Base-by-base conservation (phyloP, 2,113 vertebrate species). In the Thinocorus orbignyianus region DNA sequence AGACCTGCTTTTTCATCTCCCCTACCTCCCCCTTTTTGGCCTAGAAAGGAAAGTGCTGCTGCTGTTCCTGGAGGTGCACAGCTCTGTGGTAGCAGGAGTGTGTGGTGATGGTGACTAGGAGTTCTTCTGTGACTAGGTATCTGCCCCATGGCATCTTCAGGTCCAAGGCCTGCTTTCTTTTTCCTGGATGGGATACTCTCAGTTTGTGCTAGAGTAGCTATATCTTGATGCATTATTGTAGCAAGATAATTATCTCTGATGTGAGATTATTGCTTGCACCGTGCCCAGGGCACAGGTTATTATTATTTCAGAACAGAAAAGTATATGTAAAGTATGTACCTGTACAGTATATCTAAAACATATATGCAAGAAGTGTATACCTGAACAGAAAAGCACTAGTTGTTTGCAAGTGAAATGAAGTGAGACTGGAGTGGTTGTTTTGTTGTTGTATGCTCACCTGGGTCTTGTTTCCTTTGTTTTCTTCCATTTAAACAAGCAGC, bases 401-500 rank as follows among this genome's bases (percentile, higher is more conserved):
- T 64, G 10, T 68, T 79, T 89, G 60, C 65, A 60, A 83, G 46
- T 49, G n/a, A 51, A 76, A 66, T 19, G 17, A 58, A 90, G 24
- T 35, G 51, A 90, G 23, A 25, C 49, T 83, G 60, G 37, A 90
- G 48, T 39, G 54, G 35, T 30, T 81, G 10, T 71, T 84, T 69
- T 62, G 33, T 60, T 68, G 17, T 24, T 78, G 33, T 57, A 8
- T 58, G 18, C 10, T 86, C 41, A 84, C 86, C 82, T 74, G 35
- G 30, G 24, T 51, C 51, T 88, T 1, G 1, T 30, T 73, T 61
- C 7, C 3, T 23, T 71, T 82, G 46, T 31, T 24, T 0, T 0
- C 12, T 13, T 46, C 9, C 13, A 33, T 41, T 52, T 73, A 73
- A 86, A 69, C 77, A 81, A 52, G 18, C 73, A 64, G 7, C 24